Base-by-base conservation (phyloP, 2,888 invertebrate species). In the Rhyacophila evoluta region DNA sequence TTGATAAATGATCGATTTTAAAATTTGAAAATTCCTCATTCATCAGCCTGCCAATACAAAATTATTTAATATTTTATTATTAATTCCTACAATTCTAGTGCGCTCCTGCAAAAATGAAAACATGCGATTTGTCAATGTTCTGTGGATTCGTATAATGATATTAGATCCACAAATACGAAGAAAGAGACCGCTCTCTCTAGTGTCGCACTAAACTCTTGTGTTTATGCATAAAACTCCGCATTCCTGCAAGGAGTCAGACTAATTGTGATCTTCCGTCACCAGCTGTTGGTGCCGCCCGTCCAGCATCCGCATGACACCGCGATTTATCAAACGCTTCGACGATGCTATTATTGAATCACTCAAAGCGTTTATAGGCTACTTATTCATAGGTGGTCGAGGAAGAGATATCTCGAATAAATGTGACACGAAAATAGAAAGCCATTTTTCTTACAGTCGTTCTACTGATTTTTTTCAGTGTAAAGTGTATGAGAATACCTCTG, bases 251-350 rank as follows among this genome's bases (percentile, higher is more conserved):
- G 15, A 29, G 29, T 33, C 70, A 28, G 70, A 72, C 71, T 33
- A 71, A 76, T 41, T 55, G 55, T 41, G 38, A 41, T 72, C n/a
- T 36, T 71, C 71, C 71, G 70, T 12, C 19, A n/a, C 29, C 33
- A 70, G 70, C 33, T 29, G 19, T 41, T 41, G 72, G 6, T 11
- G 37, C 36, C 36, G 37, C n/a, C 12, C 69, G 75, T 29, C 37
- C 55, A 10, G 41, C 19, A 67, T 27, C 12, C 71, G 36, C 37
- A n/a, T 72, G 77, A 77, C 77, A 77, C 69, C 29, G 33, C 73
- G 73, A 77, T 77, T 77, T 74, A 55, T 77, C 77, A 77, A 77
- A 77, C 27, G n/a, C 39, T 73, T 77, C 77, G 67, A 11, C 77
- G 77, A 27, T 33, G 69, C 69, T 39, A 71, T 77, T 73, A 77